Conservation (phyloP, 2,888 invertebrate genomes). For the Ischnus inquisitorius region DNA sequence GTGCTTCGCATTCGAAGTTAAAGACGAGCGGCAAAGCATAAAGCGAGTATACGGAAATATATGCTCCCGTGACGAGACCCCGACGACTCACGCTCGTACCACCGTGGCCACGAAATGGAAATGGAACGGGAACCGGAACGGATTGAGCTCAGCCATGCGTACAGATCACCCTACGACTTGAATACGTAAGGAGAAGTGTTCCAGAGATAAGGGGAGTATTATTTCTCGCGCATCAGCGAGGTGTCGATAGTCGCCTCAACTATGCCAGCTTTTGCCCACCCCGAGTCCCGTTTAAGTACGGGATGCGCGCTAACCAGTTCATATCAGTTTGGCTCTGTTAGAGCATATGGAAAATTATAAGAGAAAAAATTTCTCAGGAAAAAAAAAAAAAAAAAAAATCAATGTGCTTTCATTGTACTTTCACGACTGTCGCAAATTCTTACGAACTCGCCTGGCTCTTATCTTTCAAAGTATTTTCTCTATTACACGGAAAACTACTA, state of each 20-base stretch:
- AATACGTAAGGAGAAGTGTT: constrained; percentile 55
- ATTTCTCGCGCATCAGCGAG: background rate
- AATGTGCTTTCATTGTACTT: background rate
- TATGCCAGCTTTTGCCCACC: background rate
- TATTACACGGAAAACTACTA: too few relatives aligned
- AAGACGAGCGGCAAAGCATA: background rate
- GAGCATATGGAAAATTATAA: too few relatives aligned
- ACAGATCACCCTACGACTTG: constrained; percentile 55
- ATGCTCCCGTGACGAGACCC: background rate
- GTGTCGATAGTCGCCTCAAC: constrained; percentile 4
- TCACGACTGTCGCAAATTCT: background rate
- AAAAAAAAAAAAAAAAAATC: background rate
- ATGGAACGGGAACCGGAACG: constrained; percentile 84
- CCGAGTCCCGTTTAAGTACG: background rate
- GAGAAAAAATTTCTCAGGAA: too few relatives aligned
- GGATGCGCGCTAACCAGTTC: background rate
- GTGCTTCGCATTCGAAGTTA: background rate
- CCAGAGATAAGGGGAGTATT: constrained; percentile 4
- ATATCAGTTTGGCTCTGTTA: background rate
- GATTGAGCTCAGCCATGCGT: constrained; percentile 66
- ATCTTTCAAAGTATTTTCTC: too few relatives aligned
- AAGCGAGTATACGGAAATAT: background rate
- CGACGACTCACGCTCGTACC: constrained; percentile 75
- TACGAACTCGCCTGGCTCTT: too few relatives aligned
- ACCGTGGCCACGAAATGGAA: constrained; percentile 88